Conservation (phyloP, 2,113 vertebrate genomes). For the Tenrec ecaudatus region DNA sequence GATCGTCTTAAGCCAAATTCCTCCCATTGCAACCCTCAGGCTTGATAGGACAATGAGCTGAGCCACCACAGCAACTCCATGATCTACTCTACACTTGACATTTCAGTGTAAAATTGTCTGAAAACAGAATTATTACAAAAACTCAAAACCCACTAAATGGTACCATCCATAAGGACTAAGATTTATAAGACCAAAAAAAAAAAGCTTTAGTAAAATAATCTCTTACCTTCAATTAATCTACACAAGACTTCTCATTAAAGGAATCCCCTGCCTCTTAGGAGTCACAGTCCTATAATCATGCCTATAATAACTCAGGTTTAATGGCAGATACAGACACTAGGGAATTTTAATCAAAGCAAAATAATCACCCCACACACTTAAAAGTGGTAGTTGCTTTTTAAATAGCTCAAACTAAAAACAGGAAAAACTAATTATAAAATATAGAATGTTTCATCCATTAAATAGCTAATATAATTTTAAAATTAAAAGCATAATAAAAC, state of each 20-base stretch:
- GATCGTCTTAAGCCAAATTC: background rate
- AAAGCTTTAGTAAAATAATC: conserved; percentile 5
- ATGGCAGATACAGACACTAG: conserved; percentile 28
- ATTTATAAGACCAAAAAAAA: conserved; percentile 1
- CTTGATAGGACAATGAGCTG: background rate
- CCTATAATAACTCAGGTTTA: conserved; percentile 34
- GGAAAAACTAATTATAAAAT: conserved; percentile 35
- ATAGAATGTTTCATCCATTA: conserved; percentile 13
- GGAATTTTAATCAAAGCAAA: conserved; percentile 51
- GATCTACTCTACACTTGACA: background rate
- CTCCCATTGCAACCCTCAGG: background rate
- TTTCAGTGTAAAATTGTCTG: background rate
- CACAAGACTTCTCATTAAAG: conserved; percentile 42
- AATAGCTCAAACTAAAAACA: conserved; percentile 54
- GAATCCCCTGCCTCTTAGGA: background rate
- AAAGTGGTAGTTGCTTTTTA: conserved; percentile 37
- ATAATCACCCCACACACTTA: background rate
- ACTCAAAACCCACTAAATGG: background rate
- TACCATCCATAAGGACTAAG: background rate
- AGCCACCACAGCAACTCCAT: background rate
- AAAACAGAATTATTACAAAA: conserved; percentile 42
- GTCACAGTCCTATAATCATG: background rate
- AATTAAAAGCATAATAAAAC: conserved; percentile 44
- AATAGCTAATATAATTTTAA: conserved; percentile 13
- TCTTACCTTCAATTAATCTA: background rate